A percentile compares a stretch with the other conserved stretches of the same genome.
These are phyloP conservation scores for Nemotelus nigrinus DNA, from an alignment of 2,888 invertebrate genomes.

Conservation along the genomic window DNA sequence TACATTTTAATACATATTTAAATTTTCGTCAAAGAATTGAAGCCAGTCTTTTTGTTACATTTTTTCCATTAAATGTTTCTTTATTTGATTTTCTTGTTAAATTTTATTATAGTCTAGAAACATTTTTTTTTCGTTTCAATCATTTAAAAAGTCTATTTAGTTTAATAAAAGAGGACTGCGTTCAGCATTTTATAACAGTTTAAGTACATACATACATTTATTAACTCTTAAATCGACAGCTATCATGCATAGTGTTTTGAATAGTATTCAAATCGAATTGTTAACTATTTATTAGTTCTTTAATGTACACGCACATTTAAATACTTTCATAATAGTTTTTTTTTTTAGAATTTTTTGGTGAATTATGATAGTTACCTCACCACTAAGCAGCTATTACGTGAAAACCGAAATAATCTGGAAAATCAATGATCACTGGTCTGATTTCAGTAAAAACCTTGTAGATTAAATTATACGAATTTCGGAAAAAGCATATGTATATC, in stretches of 20 bases:
- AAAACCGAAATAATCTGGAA: too few species aligned
- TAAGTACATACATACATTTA: neutral
- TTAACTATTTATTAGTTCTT: constrained; percentile 38
- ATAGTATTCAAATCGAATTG: neutral
- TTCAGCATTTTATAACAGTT: constrained; percentile 16
- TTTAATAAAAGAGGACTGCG: constrained; percentile 18
- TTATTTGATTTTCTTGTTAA: constrained; percentile 22
- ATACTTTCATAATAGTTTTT: neutral
- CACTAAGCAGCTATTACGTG: too few species aligned
- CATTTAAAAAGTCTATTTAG: neutral
- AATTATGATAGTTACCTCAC: too few species aligned
- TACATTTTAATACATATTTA: neutral
- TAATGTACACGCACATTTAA: neutral
- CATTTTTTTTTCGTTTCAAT: neutral
- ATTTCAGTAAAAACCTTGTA: too few species aligned
- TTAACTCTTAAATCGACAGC: constrained; percentile 7
- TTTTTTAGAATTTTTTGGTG: too few species aligned
- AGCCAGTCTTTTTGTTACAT: constrained; percentile 28
- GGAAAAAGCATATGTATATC: too few species aligned
- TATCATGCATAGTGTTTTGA: neutral
- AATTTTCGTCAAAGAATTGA: neutral
- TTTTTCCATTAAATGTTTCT: constrained; percentile 23
- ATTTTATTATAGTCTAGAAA: neutral
- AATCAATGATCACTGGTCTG: too few species aligned
- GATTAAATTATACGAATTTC: too few species aligned